Evolutionary conservation across 2,113 vertebrate species (phyloP).

Genomic region (Cricetomys ansorgei): DNA sequence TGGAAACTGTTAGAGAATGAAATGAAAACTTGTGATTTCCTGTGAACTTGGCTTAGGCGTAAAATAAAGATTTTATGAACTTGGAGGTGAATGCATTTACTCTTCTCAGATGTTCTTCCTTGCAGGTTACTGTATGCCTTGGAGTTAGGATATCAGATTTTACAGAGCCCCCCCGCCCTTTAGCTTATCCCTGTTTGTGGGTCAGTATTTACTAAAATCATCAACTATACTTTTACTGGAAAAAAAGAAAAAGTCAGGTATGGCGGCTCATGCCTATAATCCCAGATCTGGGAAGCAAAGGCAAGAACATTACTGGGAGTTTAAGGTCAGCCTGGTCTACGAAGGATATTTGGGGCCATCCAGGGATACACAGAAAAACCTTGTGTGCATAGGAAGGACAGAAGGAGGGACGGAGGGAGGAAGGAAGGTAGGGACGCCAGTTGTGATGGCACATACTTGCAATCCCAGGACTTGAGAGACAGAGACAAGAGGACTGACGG

Average conservation of each 20-base stretch:
- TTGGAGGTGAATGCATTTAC: slow-evolving; percentile 58
- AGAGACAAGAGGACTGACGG: background rate
- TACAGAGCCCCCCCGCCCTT: background rate
- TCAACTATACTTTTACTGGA: background rate
- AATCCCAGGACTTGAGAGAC: background rate
- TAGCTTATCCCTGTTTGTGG: background rate
- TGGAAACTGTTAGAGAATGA: slow-evolving; percentile 77
- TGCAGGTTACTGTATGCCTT: background rate
- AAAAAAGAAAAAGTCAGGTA: background rate
- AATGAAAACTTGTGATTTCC: slow-evolving; percentile 78
- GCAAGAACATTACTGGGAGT: background rate
- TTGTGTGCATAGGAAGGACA: background rate
- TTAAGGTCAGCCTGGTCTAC: background rate
- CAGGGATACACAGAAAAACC: no score
- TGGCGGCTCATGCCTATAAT: background rate
- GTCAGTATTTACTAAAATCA: background rate
- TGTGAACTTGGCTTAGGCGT: slow-evolving; percentile 75
- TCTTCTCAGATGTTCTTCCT: slow-evolving; percentile 65
- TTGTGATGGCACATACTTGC: no score
- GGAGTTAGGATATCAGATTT: background rate
- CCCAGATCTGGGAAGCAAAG: background rate
- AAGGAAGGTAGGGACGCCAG: background rate
- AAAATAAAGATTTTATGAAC: slow-evolving; percentile 77
- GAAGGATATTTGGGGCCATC: background rate
- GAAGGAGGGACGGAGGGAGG: background rate